phyloP scores from a whole-genome alignment of 2,888 invertebrate species.

The Acronicta alni region DNA sequence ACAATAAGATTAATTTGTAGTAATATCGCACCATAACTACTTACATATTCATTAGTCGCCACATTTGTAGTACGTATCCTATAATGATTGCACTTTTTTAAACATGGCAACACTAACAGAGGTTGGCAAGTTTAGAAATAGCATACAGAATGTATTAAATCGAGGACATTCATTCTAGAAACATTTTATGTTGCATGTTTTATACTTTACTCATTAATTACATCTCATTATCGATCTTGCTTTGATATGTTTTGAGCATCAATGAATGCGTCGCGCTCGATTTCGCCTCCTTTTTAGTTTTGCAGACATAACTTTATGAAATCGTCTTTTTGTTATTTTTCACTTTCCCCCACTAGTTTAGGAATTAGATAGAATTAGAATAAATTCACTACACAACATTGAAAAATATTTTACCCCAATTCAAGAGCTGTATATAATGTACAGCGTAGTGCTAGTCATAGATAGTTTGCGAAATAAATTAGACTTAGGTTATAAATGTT shows the following conservation, averaged over 20 bases:
- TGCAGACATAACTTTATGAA: constrained; percentile 25
- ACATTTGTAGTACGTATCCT: constrained; percentile 32
- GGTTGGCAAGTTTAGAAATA: constrained; percentile 19
- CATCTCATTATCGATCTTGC: constrained; percentile 42
- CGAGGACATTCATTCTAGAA: constrained; percentile 73
- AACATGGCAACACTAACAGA: constrained; percentile 21
- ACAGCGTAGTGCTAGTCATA: constrained; percentile 50
- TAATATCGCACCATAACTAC: not conserved
- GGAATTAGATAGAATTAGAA: constrained; percentile 31
- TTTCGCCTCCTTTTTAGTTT: constrained; percentile 26
- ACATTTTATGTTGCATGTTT: constrained; percentile 83
- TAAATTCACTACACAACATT: constrained; percentile 16
- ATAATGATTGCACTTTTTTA: constrained; percentile 1
- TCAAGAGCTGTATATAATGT: constrained; percentile 40
- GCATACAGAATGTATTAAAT: constrained; percentile 62
- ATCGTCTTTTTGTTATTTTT: constrained; percentile 43
- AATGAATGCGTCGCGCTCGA: constrained; percentile 31
- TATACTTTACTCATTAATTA: constrained; percentile 70
- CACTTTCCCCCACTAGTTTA: constrained; percentile 58
- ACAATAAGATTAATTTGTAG: no score
- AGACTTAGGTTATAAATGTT: not conserved
- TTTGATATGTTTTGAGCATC: constrained; percentile 41
- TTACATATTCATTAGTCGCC: constrained; percentile 27
- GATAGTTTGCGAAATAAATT: constrained; percentile 6
- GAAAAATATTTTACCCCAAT: constrained; percentile 1